Evolutionary conservation across 2,888 invertebrate genomes (phyloP).

Genomic region (Kuschelorhynchus macadamiae): DNA sequence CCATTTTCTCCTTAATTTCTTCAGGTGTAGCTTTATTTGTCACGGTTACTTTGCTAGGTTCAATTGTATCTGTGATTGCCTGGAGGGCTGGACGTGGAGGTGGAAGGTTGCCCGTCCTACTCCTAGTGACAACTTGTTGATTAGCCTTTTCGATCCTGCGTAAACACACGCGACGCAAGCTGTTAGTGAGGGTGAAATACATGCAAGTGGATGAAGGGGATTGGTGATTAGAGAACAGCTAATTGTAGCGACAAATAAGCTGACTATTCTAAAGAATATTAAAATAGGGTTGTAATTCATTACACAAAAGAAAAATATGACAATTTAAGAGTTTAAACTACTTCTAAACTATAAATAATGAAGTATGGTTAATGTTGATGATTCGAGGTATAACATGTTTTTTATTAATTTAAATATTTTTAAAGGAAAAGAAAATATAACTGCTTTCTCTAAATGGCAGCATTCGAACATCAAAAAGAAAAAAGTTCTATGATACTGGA

Average conservation of each 20-base stretch:
- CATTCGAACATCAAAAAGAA: too few relatives aligned
- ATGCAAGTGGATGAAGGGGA: conserved; percentile 45
- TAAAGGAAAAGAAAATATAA: too few relatives aligned
- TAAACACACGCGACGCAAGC: conserved; percentile 62
- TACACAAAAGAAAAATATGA: too few relatives aligned
- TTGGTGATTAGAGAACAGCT: conserved; percentile 28
- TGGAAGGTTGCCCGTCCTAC: conserved; percentile 81
- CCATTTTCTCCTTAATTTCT: conserved; percentile 91
- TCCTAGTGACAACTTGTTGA: conserved; percentile 84
- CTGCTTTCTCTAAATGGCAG: too few relatives aligned
- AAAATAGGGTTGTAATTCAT: too few relatives aligned
- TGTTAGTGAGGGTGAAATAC: conserved; percentile 56
- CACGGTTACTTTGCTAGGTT: conserved; percentile 68
- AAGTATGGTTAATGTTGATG: too few relatives aligned
- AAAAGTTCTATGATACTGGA: too few relatives aligned
- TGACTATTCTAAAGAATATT: not conserved
- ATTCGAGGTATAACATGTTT: too few relatives aligned
- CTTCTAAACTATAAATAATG: too few relatives aligned
- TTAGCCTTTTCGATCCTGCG: conserved; percentile 78
- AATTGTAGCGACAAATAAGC: not conserved
- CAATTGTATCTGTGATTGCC: conserved; percentile 49
- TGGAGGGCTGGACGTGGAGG: conserved; percentile 67
- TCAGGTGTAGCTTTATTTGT: conserved; percentile 77
- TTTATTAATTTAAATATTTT: too few relatives aligned
- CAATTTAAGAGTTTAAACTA: too few relatives aligned